phyloP scores from a whole-genome alignment of 1,140 invertebrate genomes.

The Drosophila mauritiana region DNA sequence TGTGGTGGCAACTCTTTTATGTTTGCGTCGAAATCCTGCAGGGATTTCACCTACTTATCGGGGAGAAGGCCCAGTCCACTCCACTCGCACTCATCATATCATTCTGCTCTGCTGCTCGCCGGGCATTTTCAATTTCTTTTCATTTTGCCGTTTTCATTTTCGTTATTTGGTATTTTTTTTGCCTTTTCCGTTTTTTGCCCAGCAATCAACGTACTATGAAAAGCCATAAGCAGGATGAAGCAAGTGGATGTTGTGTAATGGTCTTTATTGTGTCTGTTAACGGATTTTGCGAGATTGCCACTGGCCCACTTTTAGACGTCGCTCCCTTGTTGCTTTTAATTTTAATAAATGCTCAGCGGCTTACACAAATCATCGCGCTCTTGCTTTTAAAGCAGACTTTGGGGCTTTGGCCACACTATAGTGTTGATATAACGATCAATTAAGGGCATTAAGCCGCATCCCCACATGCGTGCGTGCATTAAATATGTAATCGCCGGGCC shows the following conservation, averaged over 20 bases:
- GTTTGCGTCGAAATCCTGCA: conserved; percentile 37
- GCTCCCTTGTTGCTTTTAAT: conserved; percentile 37
- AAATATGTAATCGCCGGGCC: conserved; percentile 54
- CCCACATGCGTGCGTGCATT: conserved; percentile 27
- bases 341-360: conserved; percentile 53
- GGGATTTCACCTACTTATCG: conserved; percentile 46
- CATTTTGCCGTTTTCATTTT: conserved; percentile 41
- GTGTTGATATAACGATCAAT: conserved; percentile 53
- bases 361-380: conserved; percentile 28
- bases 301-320: conserved; percentile 24
- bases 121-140: conserved; percentile 56
- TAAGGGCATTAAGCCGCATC: conserved; percentile 44
- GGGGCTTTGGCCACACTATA: conserved; percentile 16
- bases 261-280: conserved; percentile 63
- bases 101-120: conserved; percentile 56
- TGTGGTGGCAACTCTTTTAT: conserved; percentile 47
- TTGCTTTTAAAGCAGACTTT: conserved; percentile 26
- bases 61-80: neutral
- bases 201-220: conserved; percentile 58
- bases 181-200: conserved; percentile 20
- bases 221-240: conserved; percentile 45
- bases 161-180: conserved; percentile 17
- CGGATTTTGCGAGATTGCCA: conserved; percentile 40
- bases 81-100: conserved; percentile 50
- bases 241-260: conserved; percentile 26